These are phyloP conservation scores for Orientallactaga bullata DNA, from an alignment of 2,113 vertebrate genomes.

Conservation along the genomic window DNA sequence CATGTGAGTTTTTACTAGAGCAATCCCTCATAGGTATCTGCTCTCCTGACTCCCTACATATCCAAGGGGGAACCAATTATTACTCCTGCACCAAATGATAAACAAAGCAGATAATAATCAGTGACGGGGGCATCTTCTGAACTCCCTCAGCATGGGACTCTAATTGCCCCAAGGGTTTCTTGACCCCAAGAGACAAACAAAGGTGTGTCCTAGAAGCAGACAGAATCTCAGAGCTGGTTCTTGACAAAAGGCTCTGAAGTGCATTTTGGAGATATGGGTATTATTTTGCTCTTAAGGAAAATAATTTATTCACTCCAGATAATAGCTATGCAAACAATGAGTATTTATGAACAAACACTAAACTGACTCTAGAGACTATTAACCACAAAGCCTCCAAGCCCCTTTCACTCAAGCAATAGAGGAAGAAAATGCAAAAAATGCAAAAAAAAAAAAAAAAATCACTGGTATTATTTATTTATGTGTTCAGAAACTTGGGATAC, in stretches of 20 bases:
- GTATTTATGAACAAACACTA: neutral
- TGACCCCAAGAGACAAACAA: conserved; percentile 14
- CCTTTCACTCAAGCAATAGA: conserved; percentile 13
- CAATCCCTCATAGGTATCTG: conserved; percentile 37
- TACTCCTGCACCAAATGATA: conserved; percentile 56
- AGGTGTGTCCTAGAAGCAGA: neutral
- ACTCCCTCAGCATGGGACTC: conserved; percentile 28
- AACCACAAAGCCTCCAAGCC: neutral
- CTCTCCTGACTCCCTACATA: conserved; percentile 1
- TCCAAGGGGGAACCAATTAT: conserved; percentile 75
- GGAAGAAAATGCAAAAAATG: neutral
- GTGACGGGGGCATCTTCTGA: conserved; percentile 4
- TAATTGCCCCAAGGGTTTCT: conserved; percentile 65
- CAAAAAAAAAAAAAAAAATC: neutral
- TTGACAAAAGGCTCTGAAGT: neutral
- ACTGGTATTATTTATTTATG: neutral
- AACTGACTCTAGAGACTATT: neutral
- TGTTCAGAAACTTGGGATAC: neutral
- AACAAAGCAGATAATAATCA: conserved; percentile 68
- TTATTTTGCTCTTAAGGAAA: neutral
- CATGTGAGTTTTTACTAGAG: conserved; percentile 66
- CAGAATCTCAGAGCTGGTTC: neutral
- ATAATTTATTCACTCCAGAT: neutral
- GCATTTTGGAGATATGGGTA: neutral
- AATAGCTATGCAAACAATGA: neutral